phyloP scores from a whole-genome alignment of 2,797 vertebrate species.

The Danio tinwini region DNA sequence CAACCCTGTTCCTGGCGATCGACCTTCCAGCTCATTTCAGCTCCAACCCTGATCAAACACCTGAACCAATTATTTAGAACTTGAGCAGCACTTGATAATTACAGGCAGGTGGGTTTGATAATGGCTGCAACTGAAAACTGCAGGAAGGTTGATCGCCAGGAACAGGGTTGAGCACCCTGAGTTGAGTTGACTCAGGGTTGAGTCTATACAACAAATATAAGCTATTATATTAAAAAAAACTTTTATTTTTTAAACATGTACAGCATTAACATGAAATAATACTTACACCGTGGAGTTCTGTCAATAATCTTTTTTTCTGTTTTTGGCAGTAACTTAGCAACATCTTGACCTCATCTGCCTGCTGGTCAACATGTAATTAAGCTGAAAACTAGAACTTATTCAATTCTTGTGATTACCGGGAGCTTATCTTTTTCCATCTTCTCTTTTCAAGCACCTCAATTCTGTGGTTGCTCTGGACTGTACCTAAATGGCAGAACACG shows the following conservation, averaged over 20 bases:
- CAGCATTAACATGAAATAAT: background rate
- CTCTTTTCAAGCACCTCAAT: background rate
- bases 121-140: no score
- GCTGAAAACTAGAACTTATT: constrained; percentile 16
- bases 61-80: no score
- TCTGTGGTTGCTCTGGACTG: constrained; percentile 3
- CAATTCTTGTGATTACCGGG: background rate
- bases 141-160: no score
- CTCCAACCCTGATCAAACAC: no score
- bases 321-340: constrained; percentile 16
- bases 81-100: no score
- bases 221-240: no score
- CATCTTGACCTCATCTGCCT: background rate
- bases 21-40: no score
- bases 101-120: no score
- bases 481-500: constrained; percentile 19
- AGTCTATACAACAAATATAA: no score
- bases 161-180: no score
- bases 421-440: background rate
- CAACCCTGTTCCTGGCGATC: no score
- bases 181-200: no score
- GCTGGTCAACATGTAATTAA: constrained; percentile 12
- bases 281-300: background rate
- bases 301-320: constrained; percentile 11
- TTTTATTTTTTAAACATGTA: background rate